Percentiles rank a stretch among this genome's conserved stretches.
Conservation (phyloP, 2,113 vertebrate species). For the Syrrhaptes paradoxus region DNA sequence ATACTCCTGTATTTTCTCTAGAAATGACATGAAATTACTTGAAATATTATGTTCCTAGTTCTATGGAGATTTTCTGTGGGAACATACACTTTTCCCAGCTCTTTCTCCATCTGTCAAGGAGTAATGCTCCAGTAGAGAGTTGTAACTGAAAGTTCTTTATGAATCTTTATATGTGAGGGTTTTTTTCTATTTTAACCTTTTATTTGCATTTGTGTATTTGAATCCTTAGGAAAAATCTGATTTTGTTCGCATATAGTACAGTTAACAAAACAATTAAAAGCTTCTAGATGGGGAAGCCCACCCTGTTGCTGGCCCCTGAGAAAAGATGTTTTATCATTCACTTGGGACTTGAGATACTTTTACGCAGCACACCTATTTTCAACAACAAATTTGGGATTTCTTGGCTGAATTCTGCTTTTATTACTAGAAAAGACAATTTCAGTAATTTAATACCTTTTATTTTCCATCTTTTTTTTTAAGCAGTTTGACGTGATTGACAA, state of each 20-base stretch:
- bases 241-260: neutral
- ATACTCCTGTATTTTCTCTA: neutral
- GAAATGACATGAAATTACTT: neutral
- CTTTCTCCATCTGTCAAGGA: neutral
- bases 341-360: neutral
- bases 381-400: neutral
- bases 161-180: neutral
- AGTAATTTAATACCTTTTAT: neutral
- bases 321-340: neutral
- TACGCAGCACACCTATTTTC: neutral
- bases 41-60: neutral
- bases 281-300: neutral
- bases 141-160: neutral
- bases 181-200: neutral
- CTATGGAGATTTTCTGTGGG: neutral
- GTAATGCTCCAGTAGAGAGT: neutral
- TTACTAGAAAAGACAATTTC: neutral
- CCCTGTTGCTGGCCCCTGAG: neutral
- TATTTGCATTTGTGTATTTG: neutral
- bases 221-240: neutral
- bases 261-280: neutral
- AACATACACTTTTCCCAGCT: neutral
- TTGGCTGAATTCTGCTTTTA: neutral
- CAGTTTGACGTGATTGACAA: neutral
- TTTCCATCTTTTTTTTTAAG: neutral